Conservation (phyloP, 2,888 invertebrate genomes). For the Syritta pipiens region DNA sequence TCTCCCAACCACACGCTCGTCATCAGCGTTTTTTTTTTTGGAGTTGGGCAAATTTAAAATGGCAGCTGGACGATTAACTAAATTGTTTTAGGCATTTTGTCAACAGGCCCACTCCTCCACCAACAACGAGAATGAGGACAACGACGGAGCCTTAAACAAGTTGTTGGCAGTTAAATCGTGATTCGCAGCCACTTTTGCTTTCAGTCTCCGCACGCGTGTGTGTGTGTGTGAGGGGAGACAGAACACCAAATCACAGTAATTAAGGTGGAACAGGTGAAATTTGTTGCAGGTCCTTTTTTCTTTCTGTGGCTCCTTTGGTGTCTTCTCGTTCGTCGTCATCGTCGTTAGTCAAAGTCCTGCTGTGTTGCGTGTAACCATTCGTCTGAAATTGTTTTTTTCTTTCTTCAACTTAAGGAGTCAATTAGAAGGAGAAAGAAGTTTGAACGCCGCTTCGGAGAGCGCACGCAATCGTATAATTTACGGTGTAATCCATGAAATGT, state of each 20-base stretch:
- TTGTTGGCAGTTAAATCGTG: constrained; percentile 56
- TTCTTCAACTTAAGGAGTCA: constrained; percentile 37
- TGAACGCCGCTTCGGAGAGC: background rate
- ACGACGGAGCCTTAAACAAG: constrained; percentile 42
- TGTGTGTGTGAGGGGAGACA: constrained; percentile 31
- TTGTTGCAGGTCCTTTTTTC: constrained; percentile 45
- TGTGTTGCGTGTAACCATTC: constrained; percentile 50
- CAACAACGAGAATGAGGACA: too few species aligned
- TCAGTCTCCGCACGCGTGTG: constrained; percentile 13
- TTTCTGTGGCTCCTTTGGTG: constrained; percentile 7
- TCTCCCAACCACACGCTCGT: constrained; percentile 26
- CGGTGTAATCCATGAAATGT: constrained; percentile 61
- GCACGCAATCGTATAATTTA: constrained; percentile 66
- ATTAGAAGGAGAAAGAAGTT: constrained; percentile 27
- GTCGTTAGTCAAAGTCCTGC: constrained; percentile 32
- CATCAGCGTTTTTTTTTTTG: constrained; percentile 56
- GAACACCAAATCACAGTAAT: constrained; percentile 62
- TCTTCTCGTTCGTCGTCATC: background rate
- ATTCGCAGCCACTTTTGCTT: constrained; percentile 52
- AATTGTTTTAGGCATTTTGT: constrained; percentile 58
- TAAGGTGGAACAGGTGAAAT: constrained; percentile 61
- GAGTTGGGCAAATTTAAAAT: constrained; percentile 31
- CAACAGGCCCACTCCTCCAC: too few species aligned
- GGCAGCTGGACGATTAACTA: constrained; percentile 46
- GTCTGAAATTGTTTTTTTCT: constrained; percentile 26